Percentiles rank a stretch among this genome's conserved stretches.
phyloP scores from a whole-genome alignment of 2,797 vertebrate genomes.

The Poeciliopsis turneri region DNA sequence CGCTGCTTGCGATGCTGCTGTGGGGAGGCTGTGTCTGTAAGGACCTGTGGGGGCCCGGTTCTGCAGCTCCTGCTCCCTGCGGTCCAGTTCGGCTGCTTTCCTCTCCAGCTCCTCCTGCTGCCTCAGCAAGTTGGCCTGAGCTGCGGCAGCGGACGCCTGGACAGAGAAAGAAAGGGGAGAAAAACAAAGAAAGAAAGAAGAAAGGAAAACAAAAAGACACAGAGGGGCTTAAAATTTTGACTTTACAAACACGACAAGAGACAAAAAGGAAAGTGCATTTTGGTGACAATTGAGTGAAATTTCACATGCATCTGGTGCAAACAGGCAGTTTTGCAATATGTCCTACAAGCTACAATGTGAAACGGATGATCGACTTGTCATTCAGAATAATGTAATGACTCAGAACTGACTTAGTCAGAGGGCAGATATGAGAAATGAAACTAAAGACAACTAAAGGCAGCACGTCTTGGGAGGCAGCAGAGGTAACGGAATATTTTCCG shows the following conservation, averaged over 20 bases:
- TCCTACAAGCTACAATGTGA: neutral
- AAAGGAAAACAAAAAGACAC: neutral
- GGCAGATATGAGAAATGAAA: neutral
- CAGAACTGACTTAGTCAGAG: neutral
- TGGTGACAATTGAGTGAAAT: neutral
- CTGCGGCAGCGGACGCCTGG: slow-evolving; percentile 87
- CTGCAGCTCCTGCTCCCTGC: slow-evolving; percentile 91
- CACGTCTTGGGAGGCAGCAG: no score
- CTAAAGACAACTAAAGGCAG: neutral
- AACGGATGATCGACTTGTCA: neutral
- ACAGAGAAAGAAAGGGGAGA: no score
- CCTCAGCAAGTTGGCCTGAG: slow-evolving; percentile 89
- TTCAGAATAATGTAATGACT: neutral
- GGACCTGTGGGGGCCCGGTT: slow-evolving; percentile 74
- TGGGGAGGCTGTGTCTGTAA: slow-evolving; percentile 23
- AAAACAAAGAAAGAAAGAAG: neutral
- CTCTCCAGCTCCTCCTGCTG: slow-evolving; percentile 96
- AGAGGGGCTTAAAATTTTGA: slow-evolving; percentile 21
- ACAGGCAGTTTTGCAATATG: neutral
- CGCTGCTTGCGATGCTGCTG: slow-evolving; percentile 9
- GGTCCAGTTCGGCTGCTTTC: slow-evolving; percentile 94
- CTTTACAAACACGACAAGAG: slow-evolving; percentile 9
- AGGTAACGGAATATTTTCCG: no score
- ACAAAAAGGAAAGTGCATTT: slow-evolving; percentile 2
- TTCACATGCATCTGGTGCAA: neutral